Conservation (phyloP, 2,888 invertebrate species). For the Oxytorus armatus region DNA sequence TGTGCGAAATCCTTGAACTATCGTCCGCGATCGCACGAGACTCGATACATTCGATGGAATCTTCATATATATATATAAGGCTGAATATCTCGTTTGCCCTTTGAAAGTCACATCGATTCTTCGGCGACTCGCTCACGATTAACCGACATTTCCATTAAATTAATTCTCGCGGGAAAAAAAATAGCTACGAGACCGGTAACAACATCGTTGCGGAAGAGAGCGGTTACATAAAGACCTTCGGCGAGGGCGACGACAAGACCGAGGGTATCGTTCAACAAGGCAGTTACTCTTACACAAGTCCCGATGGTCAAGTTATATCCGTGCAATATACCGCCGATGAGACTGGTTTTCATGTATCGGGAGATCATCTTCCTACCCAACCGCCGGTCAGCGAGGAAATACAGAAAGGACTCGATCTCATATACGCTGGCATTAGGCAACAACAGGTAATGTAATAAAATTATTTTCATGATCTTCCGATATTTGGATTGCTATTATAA, state of each 20-base stretch:
- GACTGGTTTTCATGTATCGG: constrained; percentile 92
- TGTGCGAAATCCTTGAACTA: constrained; percentile 68
- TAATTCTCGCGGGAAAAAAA: not conserved
- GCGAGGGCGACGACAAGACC: constrained; percentile 89
- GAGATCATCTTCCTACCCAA: constrained; percentile 93
- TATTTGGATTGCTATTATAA: no score
- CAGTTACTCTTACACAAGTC: constrained; percentile 92
- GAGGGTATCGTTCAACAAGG: constrained; percentile 92
- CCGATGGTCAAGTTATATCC: constrained; percentile 91
- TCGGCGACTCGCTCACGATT: no score
- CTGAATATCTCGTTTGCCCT: constrained; percentile 47
- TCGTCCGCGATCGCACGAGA: constrained; percentile 14
- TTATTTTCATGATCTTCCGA: no score
- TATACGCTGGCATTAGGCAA: constrained; percentile 92
- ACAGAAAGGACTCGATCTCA: constrained; percentile 94
- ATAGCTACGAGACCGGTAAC: constrained; percentile 93
- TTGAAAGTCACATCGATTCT: constrained; percentile 31
- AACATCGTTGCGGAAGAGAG: constrained; percentile 92
- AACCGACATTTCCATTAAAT: not conserved
- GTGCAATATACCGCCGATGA: constrained; percentile 93
- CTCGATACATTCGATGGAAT: constrained; percentile 11
- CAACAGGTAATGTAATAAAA: constrained; percentile 85
- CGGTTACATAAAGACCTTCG: constrained; percentile 90
- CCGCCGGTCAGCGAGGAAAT: constrained; percentile 94
- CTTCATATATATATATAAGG: no score